These are phyloP conservation scores for Chrysolina americana DNA, from an alignment of 2,888 invertebrate species.

Conservation along the genomic window DNA sequence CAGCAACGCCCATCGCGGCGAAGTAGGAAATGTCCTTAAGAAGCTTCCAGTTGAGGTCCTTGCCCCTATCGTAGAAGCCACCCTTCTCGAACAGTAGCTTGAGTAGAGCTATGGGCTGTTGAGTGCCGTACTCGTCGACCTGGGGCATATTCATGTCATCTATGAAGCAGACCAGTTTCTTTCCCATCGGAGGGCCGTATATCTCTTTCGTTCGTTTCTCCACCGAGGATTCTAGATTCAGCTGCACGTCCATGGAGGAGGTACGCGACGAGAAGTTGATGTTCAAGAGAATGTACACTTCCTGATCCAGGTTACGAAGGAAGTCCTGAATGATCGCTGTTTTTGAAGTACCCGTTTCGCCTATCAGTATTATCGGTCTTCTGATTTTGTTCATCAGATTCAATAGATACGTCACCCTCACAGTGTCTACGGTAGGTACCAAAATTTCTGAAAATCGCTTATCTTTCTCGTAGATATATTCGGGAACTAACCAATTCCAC, in stretches of 20 bases:
- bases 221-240: conserved; percentile 87
- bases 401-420: conserved; percentile 85
- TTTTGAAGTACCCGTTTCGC: conserved; percentile 94
- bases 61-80: conserved; percentile 91
- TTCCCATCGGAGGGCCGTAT: conserved; percentile 92
- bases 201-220: conserved; percentile 93
- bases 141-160: conserved; percentile 97
- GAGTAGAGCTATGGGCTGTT: conserved; percentile 93
- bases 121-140: conserved; percentile 91
- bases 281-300: conserved; percentile 82
- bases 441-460: conserved; percentile 86
- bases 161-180: conserved; percentile 89
- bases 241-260: conserved; percentile 91
- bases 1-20: conserved; percentile 89
- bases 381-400: conserved; percentile 82
- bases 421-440: conserved; percentile 92
- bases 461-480: conserved; percentile 80
- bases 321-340: conserved; percentile 91
- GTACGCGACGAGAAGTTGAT: conserved; percentile 95
- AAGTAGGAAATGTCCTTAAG: conserved; percentile 87
- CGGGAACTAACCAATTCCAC: conserved; percentile 86
- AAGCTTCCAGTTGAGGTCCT: conserved; percentile 91
- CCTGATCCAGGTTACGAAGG: conserved; percentile 78
- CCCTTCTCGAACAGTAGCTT: conserved; percentile 91
- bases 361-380: conserved; percentile 87